Percentiles rank a stretch among this genome's conserved stretches.
Conservation (phyloP, 1,140 invertebrate genomes). For the Temnothorax longispinosus region DNA sequence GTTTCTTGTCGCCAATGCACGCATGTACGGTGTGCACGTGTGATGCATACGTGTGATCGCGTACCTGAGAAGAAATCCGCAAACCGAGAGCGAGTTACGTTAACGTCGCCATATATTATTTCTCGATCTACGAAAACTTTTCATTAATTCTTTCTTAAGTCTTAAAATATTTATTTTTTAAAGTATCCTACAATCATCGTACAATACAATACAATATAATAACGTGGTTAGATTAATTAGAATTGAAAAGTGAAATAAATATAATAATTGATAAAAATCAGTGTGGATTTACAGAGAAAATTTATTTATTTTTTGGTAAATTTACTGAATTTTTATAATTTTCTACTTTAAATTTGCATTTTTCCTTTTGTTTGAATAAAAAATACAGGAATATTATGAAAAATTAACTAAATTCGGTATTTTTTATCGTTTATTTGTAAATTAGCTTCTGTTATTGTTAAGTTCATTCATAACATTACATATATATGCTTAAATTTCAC, state of each 20-base stretch:
- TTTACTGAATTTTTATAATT: too few species aligned
- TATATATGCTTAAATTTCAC: too few species aligned
- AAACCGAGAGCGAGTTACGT: background rate
- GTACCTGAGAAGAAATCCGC: slow-evolving; percentile 43
- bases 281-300: too few species aligned
- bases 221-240: background rate
- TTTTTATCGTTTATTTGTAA: too few species aligned
- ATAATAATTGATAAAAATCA: background rate
- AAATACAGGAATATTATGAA: too few species aligned
- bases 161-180: background rate
- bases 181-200: background rate
- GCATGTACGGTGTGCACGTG: slow-evolving; percentile 63
- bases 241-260: background rate
- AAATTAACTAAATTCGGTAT: too few species aligned
- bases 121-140: background rate
- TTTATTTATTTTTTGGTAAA: too few species aligned
- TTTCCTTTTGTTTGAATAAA: too few species aligned
- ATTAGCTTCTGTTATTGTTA: too few species aligned
- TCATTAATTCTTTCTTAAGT: background rate
- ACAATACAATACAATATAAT: background rate
- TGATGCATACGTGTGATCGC: slow-evolving; percentile 52
- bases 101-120: background rate
- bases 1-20: slow-evolving; percentile 76
- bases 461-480: too few species aligned
- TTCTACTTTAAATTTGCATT: too few species aligned